Base-by-base conservation (phyloP, 2,797 vertebrate genomes). In the Mareca penelope region DNA sequence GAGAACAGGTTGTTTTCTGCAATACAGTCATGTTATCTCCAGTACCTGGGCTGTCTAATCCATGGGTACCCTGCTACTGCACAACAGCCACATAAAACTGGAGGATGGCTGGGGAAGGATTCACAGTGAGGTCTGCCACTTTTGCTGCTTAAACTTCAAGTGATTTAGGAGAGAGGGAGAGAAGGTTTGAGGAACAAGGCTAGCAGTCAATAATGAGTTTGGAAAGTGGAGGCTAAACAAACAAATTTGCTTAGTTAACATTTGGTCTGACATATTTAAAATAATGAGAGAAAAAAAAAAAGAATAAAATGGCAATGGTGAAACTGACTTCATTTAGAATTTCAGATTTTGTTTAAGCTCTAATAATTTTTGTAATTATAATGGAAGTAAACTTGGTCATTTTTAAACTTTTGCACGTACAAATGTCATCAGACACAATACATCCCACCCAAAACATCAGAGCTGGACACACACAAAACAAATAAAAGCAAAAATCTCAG, bases 181-280 rank as follows among this genome's bases (percentile, higher is more conserved):
- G 13, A 55, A n/a, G 2, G 14, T 67, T 39, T 48, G 29, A 77
- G 42, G 17, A 72, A 57, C 4, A 69, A 15, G 19, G 12, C 10
- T 48, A 68, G 22, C 8, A 33, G 5, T 21, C 17, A 53, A 18
- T 0, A 0, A n/a, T 18, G 70, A 4, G 4, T 12, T 80, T 56
- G 44, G 22, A 19, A 88, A 77, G 17, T 7, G 37, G 10, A 67
- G 29, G 8, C n/a, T 70, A 78, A 90, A 63, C 6, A 75, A 85
- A 29, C 2, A 42, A 42, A 16, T 16, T 88, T 23, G 29, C 15
- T 65, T 72, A 7, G 9, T 53, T 82, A 70, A 42, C 9, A 23
- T 5, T 31, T 42, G 29, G 21, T 40, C 26, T 7, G 7, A 26
- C 39, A 10, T 64, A 77, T 84, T 82, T 26, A 4, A 79, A 92